Percentiles rank a stretch among this genome's conserved stretches.
These are phyloP conservation scores for Girardia tigrina DNA, from an alignment of 2,888 invertebrate genomes.

Conservation along the genomic window DNA sequence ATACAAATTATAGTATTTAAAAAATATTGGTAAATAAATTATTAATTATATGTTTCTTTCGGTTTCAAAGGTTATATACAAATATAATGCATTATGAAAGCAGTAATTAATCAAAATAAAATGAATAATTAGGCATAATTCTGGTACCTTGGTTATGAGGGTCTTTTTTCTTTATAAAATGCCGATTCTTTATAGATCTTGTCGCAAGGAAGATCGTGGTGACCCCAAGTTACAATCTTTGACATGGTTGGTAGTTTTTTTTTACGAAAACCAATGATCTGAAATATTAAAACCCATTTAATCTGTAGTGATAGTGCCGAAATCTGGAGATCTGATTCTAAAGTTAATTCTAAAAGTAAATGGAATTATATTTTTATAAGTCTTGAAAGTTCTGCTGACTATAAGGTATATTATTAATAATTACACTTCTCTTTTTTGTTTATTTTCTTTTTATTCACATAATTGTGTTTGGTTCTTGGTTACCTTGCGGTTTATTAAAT, in stretches of 20 bases:
- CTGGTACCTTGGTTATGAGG: background rate
- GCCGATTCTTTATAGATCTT: conserved; percentile 4
- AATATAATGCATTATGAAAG: too few relatives aligned
- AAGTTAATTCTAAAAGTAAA: background rate
- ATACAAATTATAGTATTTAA: too few relatives aligned
- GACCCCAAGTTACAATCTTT: background rate
- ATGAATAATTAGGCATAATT: too few relatives aligned
- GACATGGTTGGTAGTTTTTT: conserved; percentile 23
- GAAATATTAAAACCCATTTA: background rate
- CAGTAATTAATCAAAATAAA: too few relatives aligned
- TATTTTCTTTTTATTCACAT: background rate
- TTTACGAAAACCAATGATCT: too few relatives aligned
- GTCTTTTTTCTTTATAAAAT: background rate
- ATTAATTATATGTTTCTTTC: too few relatives aligned
- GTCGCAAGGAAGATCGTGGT: conserved; percentile 17
- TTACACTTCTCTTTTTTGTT: background rate
- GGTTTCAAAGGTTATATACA: too few relatives aligned
- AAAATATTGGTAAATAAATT: too few relatives aligned
- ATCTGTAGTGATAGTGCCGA: background rate
- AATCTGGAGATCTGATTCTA: background rate
- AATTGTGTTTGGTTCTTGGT: background rate
- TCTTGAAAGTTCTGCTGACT: conserved; percentile 6
- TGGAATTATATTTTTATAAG: background rate
- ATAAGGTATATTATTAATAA: conserved; percentile 5
- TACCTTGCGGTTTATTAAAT: background rate